Conservation (phyloP, 2,113 vertebrate species). For the Chloroceryle aenea region DNA sequence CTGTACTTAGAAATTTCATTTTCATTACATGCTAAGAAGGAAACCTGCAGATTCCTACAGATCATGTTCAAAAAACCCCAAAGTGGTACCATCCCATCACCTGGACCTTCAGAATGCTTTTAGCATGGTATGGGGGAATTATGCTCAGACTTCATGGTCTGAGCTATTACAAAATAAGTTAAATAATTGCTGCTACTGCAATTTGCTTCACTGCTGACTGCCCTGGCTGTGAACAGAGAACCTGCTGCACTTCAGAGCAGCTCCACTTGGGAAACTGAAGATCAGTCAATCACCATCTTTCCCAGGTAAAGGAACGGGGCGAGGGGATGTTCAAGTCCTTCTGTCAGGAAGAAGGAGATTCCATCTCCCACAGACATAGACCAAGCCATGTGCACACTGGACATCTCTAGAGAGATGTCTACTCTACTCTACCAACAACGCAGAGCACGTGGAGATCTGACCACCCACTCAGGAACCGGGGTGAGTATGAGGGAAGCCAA, state of each 20-base stretch:
- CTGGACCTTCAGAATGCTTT: not conserved
- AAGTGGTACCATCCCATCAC: not conserved
- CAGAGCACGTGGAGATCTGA: not conserved
- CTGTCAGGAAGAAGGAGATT: not conserved
- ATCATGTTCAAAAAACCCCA: not conserved
- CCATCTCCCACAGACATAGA: not conserved
- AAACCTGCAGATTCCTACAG: not conserved
- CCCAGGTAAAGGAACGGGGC: not conserved
- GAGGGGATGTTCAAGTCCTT: not conserved
- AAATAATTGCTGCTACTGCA: not conserved
- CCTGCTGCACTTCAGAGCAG: not conserved
- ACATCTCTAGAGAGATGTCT: not conserved
- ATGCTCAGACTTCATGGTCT: not conserved
- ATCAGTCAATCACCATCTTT: not conserved
- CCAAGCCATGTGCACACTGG: not conserved
- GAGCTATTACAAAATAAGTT: not conserved
- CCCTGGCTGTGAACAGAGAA: not conserved
- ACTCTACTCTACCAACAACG: not conserved
- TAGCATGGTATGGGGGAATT: not conserved
- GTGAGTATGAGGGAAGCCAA: not conserved
- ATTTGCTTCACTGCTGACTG: not conserved
- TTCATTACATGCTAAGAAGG: not conserved
- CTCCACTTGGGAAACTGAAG: not conserved
- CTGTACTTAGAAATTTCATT: not conserved
- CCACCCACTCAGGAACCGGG: not conserved